Percentiles rank a stretch among this genome's conserved stretches.
phyloP scores from a whole-genome alignment of 2,797 vertebrate genomes.

The Neosilurus mollespiculum region DNA sequence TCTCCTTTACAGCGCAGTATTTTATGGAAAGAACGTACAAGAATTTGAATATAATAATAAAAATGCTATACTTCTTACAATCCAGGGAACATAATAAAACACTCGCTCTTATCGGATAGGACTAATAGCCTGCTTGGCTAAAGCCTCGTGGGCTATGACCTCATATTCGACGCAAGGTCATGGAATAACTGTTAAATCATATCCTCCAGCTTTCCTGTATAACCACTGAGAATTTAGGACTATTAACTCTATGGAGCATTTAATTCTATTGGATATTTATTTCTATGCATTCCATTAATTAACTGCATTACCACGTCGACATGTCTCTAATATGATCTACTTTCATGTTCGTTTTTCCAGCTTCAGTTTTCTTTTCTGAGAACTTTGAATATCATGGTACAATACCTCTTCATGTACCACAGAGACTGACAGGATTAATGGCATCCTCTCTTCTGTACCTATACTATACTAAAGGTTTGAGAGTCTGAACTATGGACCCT shows the following conservation, averaged over 20 bases:
- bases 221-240: background rate
- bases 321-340: background rate
- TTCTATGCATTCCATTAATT: background rate
- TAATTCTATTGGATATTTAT: too few species aligned
- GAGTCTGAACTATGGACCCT: background rate
- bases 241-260: background rate
- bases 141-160: too few species aligned
- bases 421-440: background rate
- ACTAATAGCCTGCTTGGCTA: too few species aligned
- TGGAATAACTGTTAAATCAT: background rate
- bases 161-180: too few species aligned
- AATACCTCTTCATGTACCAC: slow-evolving; percentile 12
- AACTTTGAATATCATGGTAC: background rate
- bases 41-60: too few species aligned
- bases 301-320: background rate
- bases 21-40: too few species aligned
- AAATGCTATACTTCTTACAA: too few species aligned
- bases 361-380: slow-evolving; percentile 4
- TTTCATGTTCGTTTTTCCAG: background rate
- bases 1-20: too few species aligned
- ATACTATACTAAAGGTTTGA: background rate
- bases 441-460: slow-evolving; percentile 8
- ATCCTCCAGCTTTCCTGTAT: background rate
- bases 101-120: too few species aligned
- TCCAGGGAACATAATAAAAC: too few species aligned